A percentile compares a stretch with the other conserved stretches of the same genome.
These are phyloP conservation scores for Tribolium freemani DNA, from an alignment of 2,888 invertebrate species.

Conservation along the genomic window DNA sequence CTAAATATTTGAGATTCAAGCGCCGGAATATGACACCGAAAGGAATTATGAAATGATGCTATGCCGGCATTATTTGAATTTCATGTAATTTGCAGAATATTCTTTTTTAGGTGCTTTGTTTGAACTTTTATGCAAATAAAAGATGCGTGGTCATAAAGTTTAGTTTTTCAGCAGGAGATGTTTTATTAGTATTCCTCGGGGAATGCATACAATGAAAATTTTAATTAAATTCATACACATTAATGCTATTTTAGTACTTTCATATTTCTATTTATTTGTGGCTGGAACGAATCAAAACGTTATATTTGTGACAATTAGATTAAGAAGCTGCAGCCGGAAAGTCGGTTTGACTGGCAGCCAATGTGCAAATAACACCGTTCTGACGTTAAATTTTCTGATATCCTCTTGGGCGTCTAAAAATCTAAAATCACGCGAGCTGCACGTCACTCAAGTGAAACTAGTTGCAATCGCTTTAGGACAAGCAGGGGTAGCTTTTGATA, in stretches of 20 bases:
- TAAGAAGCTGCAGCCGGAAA: not conserved
- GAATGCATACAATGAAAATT: conserved; percentile 5
- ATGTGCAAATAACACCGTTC: conserved; percentile 26
- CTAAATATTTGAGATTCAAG: conserved; percentile 41
- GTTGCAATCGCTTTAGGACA: conserved; percentile 25
- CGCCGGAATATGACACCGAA: conserved; percentile 38
- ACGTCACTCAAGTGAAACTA: conserved; percentile 34
- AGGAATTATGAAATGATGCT: conserved; percentile 41
- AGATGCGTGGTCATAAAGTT: conserved; percentile 33
- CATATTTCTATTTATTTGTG: no score
- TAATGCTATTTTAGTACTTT: not conserved
- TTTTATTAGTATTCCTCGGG: conserved; percentile 23
- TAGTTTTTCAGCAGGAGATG: conserved; percentile 13
- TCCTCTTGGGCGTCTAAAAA: conserved; percentile 23
- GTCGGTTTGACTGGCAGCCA: conserved; percentile 14
- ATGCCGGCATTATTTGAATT: conserved; percentile 40
- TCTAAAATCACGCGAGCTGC: conserved; percentile 34
- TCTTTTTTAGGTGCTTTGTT: conserved; percentile 33
- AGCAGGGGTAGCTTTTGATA: conserved; percentile 20
- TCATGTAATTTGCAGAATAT: conserved; percentile 40
- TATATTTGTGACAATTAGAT: not conserved
- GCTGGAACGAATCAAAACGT: not conserved
- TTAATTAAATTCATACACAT: conserved; percentile 27
- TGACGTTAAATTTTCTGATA: conserved; percentile 37
- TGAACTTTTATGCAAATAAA: conserved; percentile 40